Evolutionary conservation across 1,140 invertebrate species (phyloP), one percentile per base, ranked within the genome.

Genomic region (Anastrepha obliqua): DNA sequence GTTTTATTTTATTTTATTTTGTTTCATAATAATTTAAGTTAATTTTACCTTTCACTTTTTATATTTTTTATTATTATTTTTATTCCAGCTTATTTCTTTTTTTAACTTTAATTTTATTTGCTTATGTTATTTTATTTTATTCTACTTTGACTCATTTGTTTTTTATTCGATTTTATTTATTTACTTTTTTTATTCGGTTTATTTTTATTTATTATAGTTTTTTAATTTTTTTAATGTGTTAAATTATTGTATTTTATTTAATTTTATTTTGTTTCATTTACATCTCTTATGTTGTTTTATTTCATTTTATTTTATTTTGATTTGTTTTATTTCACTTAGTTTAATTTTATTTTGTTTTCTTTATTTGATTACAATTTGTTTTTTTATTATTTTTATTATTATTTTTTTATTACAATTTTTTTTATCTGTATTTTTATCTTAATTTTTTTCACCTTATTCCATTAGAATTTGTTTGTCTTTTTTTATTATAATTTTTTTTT

Each of bases 51-150:
- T 4, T 85, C 17, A 55, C n/a, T 55, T 55, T 55, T 51, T 11
- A 55, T 85, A 13, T 9, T 81, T 81, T 78, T 15, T 78, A 17
- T 51, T 11, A 47, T 81, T 51, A 51, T 51, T 81, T 81, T 51
- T 17, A 51, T 81, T 51, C 4, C 47, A 13, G 47, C 9, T 74
- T 29, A 29, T 29, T 29, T 74, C 6, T 29, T 29, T 74, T 74
- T 9, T 20, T 74, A 29, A 29, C 29, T 29, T 74, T 74, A 5
- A 29, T 74, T 74, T 20, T 74, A 74, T 13, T 20, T 20, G n/a
- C n/a, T 74, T 3, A 42, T 20, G 13, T 74, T 17, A 51, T 81
- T 81, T 81, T 17, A 29, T 47, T 47, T 81, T 17, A 51, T 13
- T 7, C 0, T 13, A 20, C 29, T 85, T 60, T 17, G 11, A 17